Base-by-base conservation (phyloP, 2,888 invertebrate species). In the Acronicta leporina region DNA sequence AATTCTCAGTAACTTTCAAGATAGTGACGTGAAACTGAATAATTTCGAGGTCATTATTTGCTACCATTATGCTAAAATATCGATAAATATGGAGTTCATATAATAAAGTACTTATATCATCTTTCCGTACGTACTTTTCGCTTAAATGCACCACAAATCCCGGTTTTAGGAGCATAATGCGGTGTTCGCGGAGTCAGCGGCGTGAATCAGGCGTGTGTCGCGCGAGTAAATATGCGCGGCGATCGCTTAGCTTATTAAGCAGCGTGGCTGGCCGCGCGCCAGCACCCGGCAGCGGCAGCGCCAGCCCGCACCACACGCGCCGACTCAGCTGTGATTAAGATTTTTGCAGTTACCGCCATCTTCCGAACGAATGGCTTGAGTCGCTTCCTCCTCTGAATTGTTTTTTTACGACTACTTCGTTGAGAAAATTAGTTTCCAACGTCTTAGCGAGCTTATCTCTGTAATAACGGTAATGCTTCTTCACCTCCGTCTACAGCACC, bases 181-280 rank as follows among this genome's bases (percentile, higher is more conserved):
- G 38, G 56, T 59, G 68, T 72, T 38, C 35, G 60, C 63, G 42
- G 42, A 64, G 52, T 74, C 71, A 74, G 71, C 72, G 42, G 44
- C 41, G 60, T 57, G 57, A 51, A 30, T 57, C 60, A 69, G 51
- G 51, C 54, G 59, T 50, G 63, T 52, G 54, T 61, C 62, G 57
- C 38, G 35, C 62, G 50, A 73, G 73, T 77, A 77, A 78, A 79
- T 77, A 80, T 77, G 76, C 79, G 73, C 77, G 70, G 78, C 77
- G 79, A 82, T 83, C 81, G 81, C 82, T 79, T 74, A 81, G 85
- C 84, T 85, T 87, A 89, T 85, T 88, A 86, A 87, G 85, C 85
- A 72, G 72, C 58, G 57, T 58, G 68, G 66, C 60, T 75, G 75
- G 75, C 76, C 40, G 11, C 9, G 27, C 46, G 75, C 75, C 75